Conservation (phyloP, 2,113 vertebrate species). For the Eurystomus gularis region DNA sequence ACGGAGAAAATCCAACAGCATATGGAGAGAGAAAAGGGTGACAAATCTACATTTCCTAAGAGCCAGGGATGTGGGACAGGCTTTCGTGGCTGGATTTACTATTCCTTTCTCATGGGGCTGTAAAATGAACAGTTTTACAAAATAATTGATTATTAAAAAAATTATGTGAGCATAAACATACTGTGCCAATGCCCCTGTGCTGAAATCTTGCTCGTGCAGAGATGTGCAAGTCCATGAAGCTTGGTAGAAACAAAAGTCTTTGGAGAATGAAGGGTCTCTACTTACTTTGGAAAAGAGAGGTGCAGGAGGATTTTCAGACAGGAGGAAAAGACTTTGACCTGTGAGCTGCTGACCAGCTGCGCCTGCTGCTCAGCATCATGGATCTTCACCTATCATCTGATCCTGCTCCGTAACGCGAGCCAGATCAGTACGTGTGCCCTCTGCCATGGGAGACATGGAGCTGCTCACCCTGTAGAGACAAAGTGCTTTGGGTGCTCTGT, state of each 20-base stretch:
- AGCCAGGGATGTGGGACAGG: neutral
- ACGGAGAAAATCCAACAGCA: neutral
- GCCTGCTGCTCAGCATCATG: constrained; percentile 25
- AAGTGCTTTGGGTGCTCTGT: neutral
- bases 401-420: constrained; percentile 49
- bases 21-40: neutral
- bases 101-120: neutral
- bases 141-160: neutral
- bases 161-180: neutral
- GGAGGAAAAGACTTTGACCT: constrained; percentile 27
- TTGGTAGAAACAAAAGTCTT: neutral
- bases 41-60: neutral
- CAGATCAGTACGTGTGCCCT: constrained; percentile 37
- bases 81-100: neutral
- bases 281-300: neutral
- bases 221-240: neutral
- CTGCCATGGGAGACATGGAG: constrained; percentile 46
- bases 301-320: constrained; percentile 2
- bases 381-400: constrained; percentile 50
- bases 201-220: neutral
- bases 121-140: neutral
- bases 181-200: neutral
- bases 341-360: constrained; percentile 3
- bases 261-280: neutral
- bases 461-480: constrained; percentile 3